Base-by-base conservation (phyloP, 2,888 invertebrate genomes). In the Mechanitis messenoides region DNA sequence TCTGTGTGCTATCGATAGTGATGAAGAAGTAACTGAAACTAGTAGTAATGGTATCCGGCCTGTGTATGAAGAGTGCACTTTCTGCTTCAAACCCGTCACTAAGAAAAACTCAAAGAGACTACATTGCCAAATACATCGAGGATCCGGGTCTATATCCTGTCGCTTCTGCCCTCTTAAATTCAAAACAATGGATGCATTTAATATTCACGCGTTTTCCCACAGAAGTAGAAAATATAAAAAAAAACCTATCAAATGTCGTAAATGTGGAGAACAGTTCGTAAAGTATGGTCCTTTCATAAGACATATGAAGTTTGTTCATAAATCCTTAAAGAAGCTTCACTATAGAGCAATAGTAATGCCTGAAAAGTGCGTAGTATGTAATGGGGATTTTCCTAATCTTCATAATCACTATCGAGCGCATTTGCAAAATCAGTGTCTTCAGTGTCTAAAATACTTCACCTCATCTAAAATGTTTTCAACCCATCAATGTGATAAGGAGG, bases 321-420 rank as follows among this genome's bases (percentile, higher is more conserved):
- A 87, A 62, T 80, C 77, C 1, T 67, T 71, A 5, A 84, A 85
- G 71, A 90, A 87, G 67, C 67, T 90, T 66, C 88, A 90, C 68
- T 89, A 90, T 68, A 74, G 89, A 28, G 81, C 88, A 1, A 68
- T 73, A 1, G 84, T 89, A 35, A 82, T 77, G 69, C 88, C 92
- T 0, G 92, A 92, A 67, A 88, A 86, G 46, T 93, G 93, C 73
- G 91, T 91, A 54, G 87, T 93, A 3, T 93, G 93, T 73, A 89
- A 91, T 12, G 92, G 87, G 42, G 81, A 84, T 1, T 92, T 93
- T 71, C 91, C 92, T 1, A 92, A 92, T 65, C 83, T 92, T 64
- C 92, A 93, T 76, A 92, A 92, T 72, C 91, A 93, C 66, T 92
- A 91, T 66, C 91, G 92, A 31, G 92, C 92, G 55, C 93, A 92